Base-by-base conservation (phyloP, 2,113 vertebrate genomes). In the Mus pahari region DNA sequence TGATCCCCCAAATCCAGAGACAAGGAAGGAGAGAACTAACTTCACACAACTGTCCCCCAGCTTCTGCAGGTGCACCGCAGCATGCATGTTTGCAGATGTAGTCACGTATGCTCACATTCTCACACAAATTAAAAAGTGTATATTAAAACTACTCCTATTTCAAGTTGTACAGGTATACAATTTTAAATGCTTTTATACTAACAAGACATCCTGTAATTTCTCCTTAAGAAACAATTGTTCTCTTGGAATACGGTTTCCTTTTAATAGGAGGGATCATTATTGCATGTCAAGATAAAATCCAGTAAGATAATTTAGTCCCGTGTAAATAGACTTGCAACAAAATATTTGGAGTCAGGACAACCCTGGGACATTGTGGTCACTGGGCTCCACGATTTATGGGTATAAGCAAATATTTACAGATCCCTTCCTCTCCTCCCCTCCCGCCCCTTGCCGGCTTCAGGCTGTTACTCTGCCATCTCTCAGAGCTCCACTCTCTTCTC, bases 271-370 rank as follows among this genome's bases (percentile, higher is more conserved):
- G 24, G 45, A 58, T 53, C 53, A 78, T 42, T 31, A 83, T 22
- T 50, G 19, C 17, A n/a, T 13, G 66, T 10, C 50, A 22, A 92
- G n/a, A 70, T 87, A 97, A 97, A 97, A 73, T 60, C 8, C 6
- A 90, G 42, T 78, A 66, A 66, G 50, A 81, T 5, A 92, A 79
- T 94, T 73, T 60, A 90, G 28, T 88, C 8, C 31, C 26, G 68
- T 26, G 12, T n/a, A 94, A 89, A 83, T 53, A 90, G 94, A 9
- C 66, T 62, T 50, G 14, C 22, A 91, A 75, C 11, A 68, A 87
- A 94, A 60, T 62, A 31, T 68, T n/a, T 95, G 16, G 83, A 96
- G 81, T 74, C 70, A 17, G 7, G 1, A 73, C 74, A 66, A 87
- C 71, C 48, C 68, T 82, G 74, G 74, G 77, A 93, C 82, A 90